These are phyloP conservation scores for Propithecus coquereli DNA, from an alignment of 2,113 vertebrate genomes.

Conservation along the genomic window DNA sequence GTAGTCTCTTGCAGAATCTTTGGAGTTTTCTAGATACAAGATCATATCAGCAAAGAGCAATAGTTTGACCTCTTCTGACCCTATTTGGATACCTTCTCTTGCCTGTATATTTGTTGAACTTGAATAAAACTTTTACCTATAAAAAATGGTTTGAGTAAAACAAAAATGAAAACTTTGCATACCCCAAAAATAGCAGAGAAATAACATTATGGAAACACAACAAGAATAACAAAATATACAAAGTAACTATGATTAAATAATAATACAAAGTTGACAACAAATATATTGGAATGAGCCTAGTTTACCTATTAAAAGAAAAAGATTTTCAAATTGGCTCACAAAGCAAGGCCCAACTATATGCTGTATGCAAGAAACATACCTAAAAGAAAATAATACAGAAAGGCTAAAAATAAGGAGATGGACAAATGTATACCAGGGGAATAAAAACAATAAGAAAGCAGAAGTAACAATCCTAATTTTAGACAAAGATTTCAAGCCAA, in stretches of 20 bases:
- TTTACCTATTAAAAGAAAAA: not conserved
- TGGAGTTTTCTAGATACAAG: too few relatives aligned
- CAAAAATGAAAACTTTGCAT: not conserved
- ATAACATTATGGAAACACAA: not conserved
- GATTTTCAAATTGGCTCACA: not conserved
- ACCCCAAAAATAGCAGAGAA: not conserved
- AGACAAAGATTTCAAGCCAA: not conserved
- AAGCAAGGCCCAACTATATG: not conserved
- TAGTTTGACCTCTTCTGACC: too few relatives aligned
- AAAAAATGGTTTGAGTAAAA: not conserved
- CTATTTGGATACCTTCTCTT: too few relatives aligned
- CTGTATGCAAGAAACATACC: not conserved
- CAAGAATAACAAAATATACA: not conserved
- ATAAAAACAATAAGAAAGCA: not conserved
- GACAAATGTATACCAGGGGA: not conserved
- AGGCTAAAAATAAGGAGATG: not conserved
- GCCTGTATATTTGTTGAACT: not conserved
- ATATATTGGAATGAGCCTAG: not conserved
- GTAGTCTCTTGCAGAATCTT: too few relatives aligned
- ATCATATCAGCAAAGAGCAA: too few relatives aligned
- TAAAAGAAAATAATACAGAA: not conserved
- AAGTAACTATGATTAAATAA: not conserved
- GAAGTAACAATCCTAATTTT: not conserved
- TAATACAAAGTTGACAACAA: not conserved
- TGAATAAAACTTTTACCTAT: not conserved